A percentile compares a stretch with the other conserved stretches of the same genome.
Conservation (phyloP, 35 echinoderm and acorn worm genomes). For the Heliocidaris erythrogramma region DNA sequence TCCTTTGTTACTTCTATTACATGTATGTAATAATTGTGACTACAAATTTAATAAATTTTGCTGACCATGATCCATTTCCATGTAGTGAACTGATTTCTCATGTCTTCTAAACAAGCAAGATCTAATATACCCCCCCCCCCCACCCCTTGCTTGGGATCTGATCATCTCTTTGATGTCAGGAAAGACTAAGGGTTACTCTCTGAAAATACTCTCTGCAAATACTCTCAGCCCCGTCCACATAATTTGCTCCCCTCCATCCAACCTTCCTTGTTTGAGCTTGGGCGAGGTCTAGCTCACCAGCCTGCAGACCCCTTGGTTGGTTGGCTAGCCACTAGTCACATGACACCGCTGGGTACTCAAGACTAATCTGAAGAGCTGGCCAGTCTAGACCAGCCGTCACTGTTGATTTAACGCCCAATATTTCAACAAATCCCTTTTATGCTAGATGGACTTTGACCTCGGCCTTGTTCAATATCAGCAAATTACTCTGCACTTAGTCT, state of each 20-base stretch:
- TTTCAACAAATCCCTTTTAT: slow-evolving; percentile 18
- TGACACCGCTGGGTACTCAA: not conserved
- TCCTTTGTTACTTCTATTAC: too few species aligned
- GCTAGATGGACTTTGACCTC: not conserved
- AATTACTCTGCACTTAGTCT: not conserved
- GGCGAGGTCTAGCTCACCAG: not conserved
- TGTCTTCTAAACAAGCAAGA: too few species aligned
- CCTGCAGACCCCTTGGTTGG: not conserved
- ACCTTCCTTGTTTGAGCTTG: not conserved
- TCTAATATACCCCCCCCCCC: not conserved
- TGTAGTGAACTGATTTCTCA: too few species aligned
- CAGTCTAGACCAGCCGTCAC: not conserved
- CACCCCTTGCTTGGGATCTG: not conserved
- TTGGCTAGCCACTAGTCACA: not conserved
- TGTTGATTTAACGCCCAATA: slow-evolving; percentile 17
- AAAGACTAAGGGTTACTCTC: not conserved
- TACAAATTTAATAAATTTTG: too few species aligned
- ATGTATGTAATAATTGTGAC: too few species aligned
- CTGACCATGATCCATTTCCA: too few species aligned
- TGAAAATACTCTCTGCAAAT: not conserved
- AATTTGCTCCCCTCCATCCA: too few species aligned
- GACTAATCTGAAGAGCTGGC: slow-evolving; percentile 7
- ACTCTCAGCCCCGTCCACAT: too few species aligned
- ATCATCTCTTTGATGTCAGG: not conserved
- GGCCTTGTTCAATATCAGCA: slow-evolving; percentile 7